Percentiles rank a stretch among this genome's conserved stretches.
Conservation (phyloP, 2,113 vertebrate genomes). For the Burhinus bistriatus region DNA sequence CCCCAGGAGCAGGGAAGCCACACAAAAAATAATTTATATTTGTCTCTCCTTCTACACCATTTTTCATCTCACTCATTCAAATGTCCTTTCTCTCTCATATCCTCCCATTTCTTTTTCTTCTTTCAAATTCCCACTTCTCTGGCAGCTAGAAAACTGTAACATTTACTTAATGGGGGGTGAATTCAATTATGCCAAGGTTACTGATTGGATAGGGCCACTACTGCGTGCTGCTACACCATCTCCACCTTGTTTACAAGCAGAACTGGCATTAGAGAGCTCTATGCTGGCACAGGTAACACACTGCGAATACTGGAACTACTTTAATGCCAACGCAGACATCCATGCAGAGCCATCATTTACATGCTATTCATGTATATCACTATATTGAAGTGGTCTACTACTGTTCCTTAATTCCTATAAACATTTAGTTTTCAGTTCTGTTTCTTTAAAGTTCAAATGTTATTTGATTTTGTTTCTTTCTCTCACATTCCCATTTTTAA, state of each 20-base stretch:
- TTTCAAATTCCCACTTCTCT: neutral
- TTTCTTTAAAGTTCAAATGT: neutral
- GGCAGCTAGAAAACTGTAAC: neutral
- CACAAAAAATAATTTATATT: neutral
- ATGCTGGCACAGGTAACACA: neutral
- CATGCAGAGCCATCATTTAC: neutral
- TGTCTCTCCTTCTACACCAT: neutral
- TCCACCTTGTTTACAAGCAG: neutral
- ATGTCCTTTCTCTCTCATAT: neutral
- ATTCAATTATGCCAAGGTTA: neutral
- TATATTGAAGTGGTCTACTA: neutral
- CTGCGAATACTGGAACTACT: neutral
- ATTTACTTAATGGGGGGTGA: neutral
- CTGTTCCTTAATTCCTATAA: neutral
- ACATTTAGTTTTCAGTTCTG: neutral
- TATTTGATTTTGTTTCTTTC: neutral
- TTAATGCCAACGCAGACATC: neutral
- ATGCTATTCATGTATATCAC: neutral
- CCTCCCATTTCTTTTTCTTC: neutral
- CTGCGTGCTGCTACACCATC: neutral
- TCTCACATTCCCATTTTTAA: neutral
- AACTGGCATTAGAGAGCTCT: neutral
- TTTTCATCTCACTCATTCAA: neutral
- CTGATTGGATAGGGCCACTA: neutral
- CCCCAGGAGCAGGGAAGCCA: neutral